phyloP scores from a whole-genome alignment of 2,888 invertebrate species.

The Leucophenga maculata region DNA sequence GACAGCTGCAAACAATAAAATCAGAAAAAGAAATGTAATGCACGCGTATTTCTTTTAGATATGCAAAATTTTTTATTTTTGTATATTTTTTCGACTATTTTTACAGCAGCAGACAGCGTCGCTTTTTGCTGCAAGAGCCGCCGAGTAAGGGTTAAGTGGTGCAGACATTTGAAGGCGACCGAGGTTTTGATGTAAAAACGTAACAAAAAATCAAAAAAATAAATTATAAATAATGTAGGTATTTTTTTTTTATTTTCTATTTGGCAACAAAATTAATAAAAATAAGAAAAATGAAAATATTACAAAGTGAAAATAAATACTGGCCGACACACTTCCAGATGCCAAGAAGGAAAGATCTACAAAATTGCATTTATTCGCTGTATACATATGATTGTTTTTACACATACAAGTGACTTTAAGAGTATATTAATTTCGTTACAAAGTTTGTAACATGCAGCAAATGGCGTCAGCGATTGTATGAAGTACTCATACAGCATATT shows the following conservation, averaged over 20 bases:
- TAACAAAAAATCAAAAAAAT: too few species aligned
- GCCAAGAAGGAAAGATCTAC: conserved; percentile 44
- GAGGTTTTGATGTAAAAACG: conserved; percentile 17
- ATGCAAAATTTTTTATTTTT: neutral
- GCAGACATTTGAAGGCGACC: neutral
- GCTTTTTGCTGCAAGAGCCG: conserved; percentile 22
- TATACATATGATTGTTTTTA: conserved; percentile 37
- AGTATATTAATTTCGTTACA: too few species aligned
- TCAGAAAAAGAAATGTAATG: conserved; percentile 41
- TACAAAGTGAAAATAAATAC: neutral
- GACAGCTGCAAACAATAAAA: conserved; percentile 54
- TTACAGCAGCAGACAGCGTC: neutral
- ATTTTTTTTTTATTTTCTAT: neutral
- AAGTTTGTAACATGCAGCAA: too few species aligned
- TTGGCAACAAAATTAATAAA: conserved; percentile 19
- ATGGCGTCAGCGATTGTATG: too few species aligned
- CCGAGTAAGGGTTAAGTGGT: conserved; percentile 18
- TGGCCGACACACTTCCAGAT: neutral
- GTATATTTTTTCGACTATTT: neutral
- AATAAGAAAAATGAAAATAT: neutral
- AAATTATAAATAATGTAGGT: neutral
- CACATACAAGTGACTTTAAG: too few species aligned
- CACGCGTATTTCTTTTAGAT: conserved; percentile 27
- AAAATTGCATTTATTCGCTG: conserved; percentile 2
- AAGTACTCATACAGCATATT: too few species aligned